phyloP scores from a whole-genome alignment of 2,113 vertebrate species.

The Callorhinus ursinus region DNA sequence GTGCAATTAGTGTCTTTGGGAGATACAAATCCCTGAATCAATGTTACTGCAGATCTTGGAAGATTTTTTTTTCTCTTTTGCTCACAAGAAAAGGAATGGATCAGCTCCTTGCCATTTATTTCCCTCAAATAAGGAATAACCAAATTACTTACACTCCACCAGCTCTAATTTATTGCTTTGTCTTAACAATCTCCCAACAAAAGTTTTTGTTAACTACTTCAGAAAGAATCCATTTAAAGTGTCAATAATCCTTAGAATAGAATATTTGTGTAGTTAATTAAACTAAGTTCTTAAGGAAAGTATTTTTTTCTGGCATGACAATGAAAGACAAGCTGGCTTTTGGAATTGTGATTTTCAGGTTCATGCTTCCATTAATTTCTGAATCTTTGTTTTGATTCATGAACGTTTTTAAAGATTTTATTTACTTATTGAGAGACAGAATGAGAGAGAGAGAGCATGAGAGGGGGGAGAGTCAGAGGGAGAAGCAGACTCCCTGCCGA shows the following conservation, averaged over 20 bases:
- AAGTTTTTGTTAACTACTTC: not conserved
- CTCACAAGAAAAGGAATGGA: not conserved
- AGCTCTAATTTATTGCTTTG: not conserved
- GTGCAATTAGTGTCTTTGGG: not conserved
- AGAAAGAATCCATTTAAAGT: not conserved
- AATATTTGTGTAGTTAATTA: constrained; percentile 12
- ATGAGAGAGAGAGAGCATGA: too few relatives aligned
- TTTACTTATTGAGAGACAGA: too few relatives aligned
- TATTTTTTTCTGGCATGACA: not conserved
- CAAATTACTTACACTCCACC: not conserved
- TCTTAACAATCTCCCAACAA: not conserved
- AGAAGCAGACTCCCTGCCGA: too few relatives aligned
- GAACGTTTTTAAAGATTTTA: too few relatives aligned
- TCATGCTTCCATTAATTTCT: not conserved
- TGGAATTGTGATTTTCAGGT: not conserved
- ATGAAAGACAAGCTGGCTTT: not conserved
- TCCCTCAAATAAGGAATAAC: not conserved
- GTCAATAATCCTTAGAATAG: not conserved
- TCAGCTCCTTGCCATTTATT: not conserved
- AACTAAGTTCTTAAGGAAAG: not conserved
- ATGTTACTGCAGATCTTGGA: not conserved
- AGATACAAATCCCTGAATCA: not conserved
- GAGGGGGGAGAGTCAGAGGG: too few relatives aligned
- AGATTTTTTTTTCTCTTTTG: not conserved
- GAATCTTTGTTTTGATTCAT: not conserved